Evolutionary conservation across 2,113 vertebrate species (phyloP).

Genomic region (Trogon melanurus): DNA sequence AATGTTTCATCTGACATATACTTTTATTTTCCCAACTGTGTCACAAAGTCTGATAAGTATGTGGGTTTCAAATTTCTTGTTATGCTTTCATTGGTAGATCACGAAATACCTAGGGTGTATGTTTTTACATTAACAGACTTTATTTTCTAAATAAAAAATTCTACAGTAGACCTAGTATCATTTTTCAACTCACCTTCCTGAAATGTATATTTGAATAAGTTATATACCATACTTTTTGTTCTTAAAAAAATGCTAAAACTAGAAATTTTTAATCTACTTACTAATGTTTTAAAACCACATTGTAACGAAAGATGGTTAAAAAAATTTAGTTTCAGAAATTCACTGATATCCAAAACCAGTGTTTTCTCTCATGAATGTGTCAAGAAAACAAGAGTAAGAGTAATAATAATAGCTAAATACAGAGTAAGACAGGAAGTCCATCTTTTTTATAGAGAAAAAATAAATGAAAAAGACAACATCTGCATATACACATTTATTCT

Average conservation of each 20-base stretch:
- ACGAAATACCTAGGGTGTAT: neutral
- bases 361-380: neutral
- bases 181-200: neutral
- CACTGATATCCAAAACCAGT: neutral
- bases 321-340: neutral
- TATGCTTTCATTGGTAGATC: neutral
- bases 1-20: neutral
- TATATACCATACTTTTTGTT: neutral
- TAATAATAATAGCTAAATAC: neutral
- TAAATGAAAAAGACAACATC: neutral
- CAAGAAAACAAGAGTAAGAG: neutral
- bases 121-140: neutral
- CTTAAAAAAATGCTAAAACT: neutral
- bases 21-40: slow-evolving; percentile 24
- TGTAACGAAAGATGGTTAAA: neutral
- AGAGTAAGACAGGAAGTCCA: neutral
- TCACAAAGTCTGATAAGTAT: slow-evolving; percentile 2
- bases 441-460: neutral
- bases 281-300: neutral
- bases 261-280: neutral
- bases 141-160: neutral
- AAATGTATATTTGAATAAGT: neutral
- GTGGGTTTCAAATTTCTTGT: neutral
- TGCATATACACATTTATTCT: neutral
- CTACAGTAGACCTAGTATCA: neutral